phyloP scores from a whole-genome alignment of 2,113 vertebrate species.

The Tychaedon coryphoeus region DNA sequence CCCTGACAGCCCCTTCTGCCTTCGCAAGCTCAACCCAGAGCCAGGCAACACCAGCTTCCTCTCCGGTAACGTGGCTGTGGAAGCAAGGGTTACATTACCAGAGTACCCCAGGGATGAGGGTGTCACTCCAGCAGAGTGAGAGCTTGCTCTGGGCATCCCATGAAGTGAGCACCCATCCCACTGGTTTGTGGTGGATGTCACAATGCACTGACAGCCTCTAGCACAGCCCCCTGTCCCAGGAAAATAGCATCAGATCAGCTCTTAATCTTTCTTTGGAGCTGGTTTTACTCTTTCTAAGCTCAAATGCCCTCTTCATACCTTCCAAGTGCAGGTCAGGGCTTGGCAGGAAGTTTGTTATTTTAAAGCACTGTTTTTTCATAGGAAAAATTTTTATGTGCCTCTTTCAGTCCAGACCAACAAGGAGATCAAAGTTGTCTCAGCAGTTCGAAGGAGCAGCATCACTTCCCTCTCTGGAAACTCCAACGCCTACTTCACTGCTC shows the following conservation, averaged over 20 bases:
- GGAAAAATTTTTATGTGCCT: not conserved
- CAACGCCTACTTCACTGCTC: slow-evolving; percentile 59
- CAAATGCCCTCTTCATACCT: not conserved
- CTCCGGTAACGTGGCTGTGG: slow-evolving; percentile 63
- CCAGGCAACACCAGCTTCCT: slow-evolving; percentile 74
- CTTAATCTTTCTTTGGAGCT: not conserved
- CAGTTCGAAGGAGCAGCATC: slow-evolving; percentile 71
- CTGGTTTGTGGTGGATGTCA: not conserved
- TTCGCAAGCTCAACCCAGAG: slow-evolving; percentile 68
- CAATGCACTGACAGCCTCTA: not conserved
- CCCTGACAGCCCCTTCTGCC: slow-evolving; percentile 75
- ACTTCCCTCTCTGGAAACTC: slow-evolving; percentile 68
- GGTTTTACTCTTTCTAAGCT: not conserved
- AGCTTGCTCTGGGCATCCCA: not conserved
- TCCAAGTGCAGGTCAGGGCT: not conserved
- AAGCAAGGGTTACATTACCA: accelerated
- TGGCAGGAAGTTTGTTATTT: not conserved
- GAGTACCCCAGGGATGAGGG: not conserved
- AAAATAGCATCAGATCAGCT: not conserved
- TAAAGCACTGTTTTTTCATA: not conserved
- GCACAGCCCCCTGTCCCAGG: not conserved
- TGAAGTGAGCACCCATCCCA: not conserved
- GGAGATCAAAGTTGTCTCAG: slow-evolving; percentile 70
- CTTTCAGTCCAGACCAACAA: slow-evolving; percentile 71
- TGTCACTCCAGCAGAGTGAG: not conserved